Conservation (phyloP, 2,113 vertebrate species). For the Murina feae region DNA sequence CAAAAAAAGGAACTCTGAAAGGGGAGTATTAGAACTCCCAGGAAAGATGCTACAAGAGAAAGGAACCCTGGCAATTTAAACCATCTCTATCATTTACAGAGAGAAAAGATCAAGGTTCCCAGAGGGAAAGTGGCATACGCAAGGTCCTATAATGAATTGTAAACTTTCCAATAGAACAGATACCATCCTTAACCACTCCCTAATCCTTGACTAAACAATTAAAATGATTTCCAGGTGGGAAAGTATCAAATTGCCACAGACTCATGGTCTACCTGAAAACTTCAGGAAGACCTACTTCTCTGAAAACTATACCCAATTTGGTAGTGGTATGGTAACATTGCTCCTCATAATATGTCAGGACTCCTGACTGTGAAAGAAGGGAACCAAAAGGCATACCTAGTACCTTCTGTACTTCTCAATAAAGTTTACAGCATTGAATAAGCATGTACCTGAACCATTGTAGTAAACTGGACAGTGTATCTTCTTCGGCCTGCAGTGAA, state of each 20-base stretch:
- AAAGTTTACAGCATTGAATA: not conserved
- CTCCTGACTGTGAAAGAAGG: not conserved
- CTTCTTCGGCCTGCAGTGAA: slow-evolving; percentile 92
- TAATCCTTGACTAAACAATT: not conserved
- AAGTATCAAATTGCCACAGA: not conserved
- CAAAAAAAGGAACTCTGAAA: not conserved
- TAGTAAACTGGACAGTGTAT: slow-evolving; percentile 96
- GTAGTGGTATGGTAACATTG: not conserved
- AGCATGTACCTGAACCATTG: slow-evolving; percentile 92
- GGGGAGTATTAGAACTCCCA: not conserved
- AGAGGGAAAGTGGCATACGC: not conserved
- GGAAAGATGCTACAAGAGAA: not conserved
- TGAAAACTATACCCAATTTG: not conserved
- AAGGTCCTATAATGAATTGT: not conserved
- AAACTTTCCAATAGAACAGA: not conserved
- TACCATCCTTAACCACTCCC: not conserved
- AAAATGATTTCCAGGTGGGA: not conserved
- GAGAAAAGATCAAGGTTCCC: not conserved
- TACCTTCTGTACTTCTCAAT: not conserved
- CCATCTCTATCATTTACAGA: not conserved
- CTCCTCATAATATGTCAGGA: not conserved
- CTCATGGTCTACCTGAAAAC: not conserved
- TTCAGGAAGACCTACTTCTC: not conserved
- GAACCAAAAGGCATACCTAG: not conserved
- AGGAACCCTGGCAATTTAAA: slow-evolving; percentile 1